Evolutionary conservation across 92 coral and sea anemone genomes (phyloP), one percentile per base, ranked within the genome.

Genomic region (Zoanthus sansibaricus): DNA sequence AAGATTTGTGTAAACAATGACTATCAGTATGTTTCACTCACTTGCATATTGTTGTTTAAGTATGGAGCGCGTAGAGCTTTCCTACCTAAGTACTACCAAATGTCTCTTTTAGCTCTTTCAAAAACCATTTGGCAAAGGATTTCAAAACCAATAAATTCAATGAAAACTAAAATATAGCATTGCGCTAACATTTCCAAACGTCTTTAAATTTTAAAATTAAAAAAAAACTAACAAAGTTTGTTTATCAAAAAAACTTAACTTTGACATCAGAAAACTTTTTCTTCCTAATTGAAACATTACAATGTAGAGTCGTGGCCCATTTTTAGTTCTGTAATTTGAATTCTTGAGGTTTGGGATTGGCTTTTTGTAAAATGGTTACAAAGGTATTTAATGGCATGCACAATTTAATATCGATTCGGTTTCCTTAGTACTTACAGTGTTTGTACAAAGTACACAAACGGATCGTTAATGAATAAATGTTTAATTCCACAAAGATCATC

Each of bases 391-490:
- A 45, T 76, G 44, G 67, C 15, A 31, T 76, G 44, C 21, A 62
- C 37, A 45, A 49, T 79, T 79, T 79, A 79, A 79, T 62, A 79
- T 59, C 44, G 74, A 45, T 59, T 64, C 42, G 61, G 72, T 17
- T 62, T 44, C 30, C 32, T 16, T 14, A 18, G n/a, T 51, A 61
- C 56, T 79, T 78, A 21, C 49, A 13, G 45, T 66, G 75, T 66
- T 80, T 80, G 75, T 80, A 64, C 73, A 45, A 18, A 20, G 42
- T 68, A 80, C 85, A 80, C 75, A 66, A 80, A 48, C 61, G 66
- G 20, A 47, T 47, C 61, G 45, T 80, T 80, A 45, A 9, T 12
- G 55, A 49, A 49, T 49, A 76, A 13, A 54, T 44, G 66, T 80
- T 46, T 48, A 12, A 48, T 0, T 66, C 25, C 21, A 47, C 6